phyloP scores from a whole-genome alignment of 2,888 invertebrate genomes.

The Drosophila pseudotalamancana region DNA sequence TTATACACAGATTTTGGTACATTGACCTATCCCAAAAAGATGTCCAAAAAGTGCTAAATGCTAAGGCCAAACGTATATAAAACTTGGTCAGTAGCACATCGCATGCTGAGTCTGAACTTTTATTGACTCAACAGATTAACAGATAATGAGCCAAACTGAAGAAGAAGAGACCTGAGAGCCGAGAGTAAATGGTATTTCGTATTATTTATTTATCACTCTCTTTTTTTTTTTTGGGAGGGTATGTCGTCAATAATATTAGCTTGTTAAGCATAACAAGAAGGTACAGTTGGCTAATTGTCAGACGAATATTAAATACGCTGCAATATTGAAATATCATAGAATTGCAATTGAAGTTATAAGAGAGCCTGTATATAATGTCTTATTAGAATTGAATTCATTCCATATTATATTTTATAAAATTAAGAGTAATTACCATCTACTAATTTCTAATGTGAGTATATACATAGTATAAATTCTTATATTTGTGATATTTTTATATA shows the following conservation, averaged over 20 bases:
- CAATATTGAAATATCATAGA: neutral
- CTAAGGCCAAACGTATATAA: constrained; percentile 28
- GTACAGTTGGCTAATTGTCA: neutral
- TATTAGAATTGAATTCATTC: no score
- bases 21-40: constrained; percentile 75
- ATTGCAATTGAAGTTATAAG: no score
- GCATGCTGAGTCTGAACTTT: constrained; percentile 18
- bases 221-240: constrained; percentile 4
- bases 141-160: constrained; percentile 52
- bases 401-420: no score
- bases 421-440: no score
- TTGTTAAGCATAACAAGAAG: constrained; percentile 53
- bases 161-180: no score
- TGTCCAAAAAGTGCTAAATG: constrained; percentile 57
- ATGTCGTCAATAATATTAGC: constrained; percentile 47
- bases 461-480: no score
- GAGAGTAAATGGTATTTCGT: constrained; percentile 22
- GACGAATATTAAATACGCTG: neutral
- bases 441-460: no score
- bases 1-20: constrained; percentile 7
- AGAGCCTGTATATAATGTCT: no score
- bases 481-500: no score
- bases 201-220: constrained; percentile 24
- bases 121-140: constrained; percentile 73
- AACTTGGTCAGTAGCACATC: constrained; percentile 73